Conservation (phyloP, 2,888 invertebrate species). For the Lasioglossum zephyrum region DNA sequence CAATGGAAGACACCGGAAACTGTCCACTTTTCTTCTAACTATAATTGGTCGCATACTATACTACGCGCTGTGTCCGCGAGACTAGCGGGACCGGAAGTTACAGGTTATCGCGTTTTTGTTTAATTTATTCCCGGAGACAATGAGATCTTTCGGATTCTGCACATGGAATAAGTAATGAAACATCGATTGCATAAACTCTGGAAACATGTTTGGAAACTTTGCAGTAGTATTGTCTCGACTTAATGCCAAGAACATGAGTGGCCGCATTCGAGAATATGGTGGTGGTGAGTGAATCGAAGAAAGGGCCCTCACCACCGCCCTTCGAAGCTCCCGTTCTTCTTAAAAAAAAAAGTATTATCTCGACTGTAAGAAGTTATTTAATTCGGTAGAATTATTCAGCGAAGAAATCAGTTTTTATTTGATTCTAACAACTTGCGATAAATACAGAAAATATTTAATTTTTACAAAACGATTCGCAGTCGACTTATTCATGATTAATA, state of each 20-base stretch:
- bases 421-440: no score
- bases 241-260: no score
- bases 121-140: constrained; percentile 26
- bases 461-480: not conserved
- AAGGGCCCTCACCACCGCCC: no score
- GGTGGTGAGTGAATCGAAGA: no score
- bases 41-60: constrained; percentile 42
- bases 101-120: constrained; percentile 38
- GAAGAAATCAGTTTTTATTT: not conserved
- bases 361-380: not conserved
- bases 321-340: no score
- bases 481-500: not conserved
- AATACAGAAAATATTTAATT: not conserved
- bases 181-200: not conserved
- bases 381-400: not conserved
- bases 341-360: no score
- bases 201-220: not conserved
- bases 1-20: constrained; percentile 51
- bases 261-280: no score
- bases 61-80: not conserved
- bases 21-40: constrained; percentile 45
- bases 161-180: not conserved
- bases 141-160: not conserved
- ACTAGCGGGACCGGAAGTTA: constrained; percentile 30
- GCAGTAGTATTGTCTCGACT: not conserved